phyloP scores from a whole-genome alignment of 2,888 invertebrate genomes.

The Cantharis rufa region DNA sequence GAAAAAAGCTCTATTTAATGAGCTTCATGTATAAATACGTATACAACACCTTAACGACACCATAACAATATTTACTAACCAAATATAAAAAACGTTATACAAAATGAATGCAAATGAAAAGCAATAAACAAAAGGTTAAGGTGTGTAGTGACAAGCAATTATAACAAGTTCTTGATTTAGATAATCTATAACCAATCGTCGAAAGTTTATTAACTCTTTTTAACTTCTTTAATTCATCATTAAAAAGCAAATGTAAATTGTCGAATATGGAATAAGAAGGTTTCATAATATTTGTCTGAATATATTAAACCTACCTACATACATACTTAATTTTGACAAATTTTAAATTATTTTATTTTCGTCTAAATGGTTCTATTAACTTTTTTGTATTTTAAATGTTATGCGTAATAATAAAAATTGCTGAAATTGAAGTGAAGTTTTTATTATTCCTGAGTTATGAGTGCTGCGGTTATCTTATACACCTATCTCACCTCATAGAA shows the following conservation, averaged over 20 bases:
- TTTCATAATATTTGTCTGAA: not conserved
- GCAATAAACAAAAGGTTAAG: conserved; percentile 47
- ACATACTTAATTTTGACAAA: not conserved
- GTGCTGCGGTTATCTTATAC: not conserved
- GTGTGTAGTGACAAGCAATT: conserved; percentile 51
- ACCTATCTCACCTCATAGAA: not conserved
- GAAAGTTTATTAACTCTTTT: not conserved
- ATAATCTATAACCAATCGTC: conserved; percentile 39
- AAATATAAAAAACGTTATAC: conserved; percentile 27
- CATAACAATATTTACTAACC: not conserved
- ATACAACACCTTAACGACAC: not conserved
- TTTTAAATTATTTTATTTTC: not conserved
- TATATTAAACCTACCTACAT: not conserved
- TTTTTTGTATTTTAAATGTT: not conserved
- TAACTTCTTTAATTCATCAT: not conserved
- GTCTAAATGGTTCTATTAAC: not conserved
- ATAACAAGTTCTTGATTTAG: conserved; percentile 42
- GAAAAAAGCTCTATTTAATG: not conserved
- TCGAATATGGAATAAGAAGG: not conserved
- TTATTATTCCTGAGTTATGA: not conserved
- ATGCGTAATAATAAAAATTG: not conserved
- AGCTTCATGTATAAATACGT: not conserved
- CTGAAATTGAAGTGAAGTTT: not conserved
- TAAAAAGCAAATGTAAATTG: not conserved
- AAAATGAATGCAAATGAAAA: conserved; percentile 46